These are phyloP conservation scores for Ryuthela nishihirai DNA, from an alignment of 2,888 invertebrate genomes.

Conservation along the genomic window DNA sequence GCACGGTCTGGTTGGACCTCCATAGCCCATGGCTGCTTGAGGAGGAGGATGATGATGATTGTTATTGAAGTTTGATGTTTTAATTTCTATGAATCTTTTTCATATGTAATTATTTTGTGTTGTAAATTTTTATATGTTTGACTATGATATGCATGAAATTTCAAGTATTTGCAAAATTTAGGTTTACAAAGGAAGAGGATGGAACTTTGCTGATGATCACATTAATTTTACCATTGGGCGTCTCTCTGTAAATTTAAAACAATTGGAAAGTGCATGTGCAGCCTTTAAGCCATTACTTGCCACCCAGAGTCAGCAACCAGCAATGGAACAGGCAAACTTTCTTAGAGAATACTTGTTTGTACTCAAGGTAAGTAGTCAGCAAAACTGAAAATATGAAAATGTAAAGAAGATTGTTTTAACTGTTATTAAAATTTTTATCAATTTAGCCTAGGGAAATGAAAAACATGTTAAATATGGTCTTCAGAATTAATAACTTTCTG, in stretches of 20 bases:
- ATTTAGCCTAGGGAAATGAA: too few species aligned
- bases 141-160: not conserved
- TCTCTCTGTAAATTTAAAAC: constrained; percentile 76
- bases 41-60: too few species aligned
- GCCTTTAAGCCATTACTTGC: constrained; percentile 69
- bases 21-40: too few species aligned
- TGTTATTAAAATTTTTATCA: not conserved
- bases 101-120: too few species aligned
- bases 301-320: constrained; percentile 27
- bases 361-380: constrained; percentile 62
- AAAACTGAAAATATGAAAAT: not conserved
- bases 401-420: not conserved
- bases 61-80: too few species aligned
- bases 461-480: too few species aligned
- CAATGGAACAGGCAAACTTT: constrained; percentile 56
- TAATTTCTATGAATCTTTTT: too few species aligned
- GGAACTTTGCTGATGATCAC: constrained; percentile 92
- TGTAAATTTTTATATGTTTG: too few species aligned
- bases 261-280: constrained; percentile 63
- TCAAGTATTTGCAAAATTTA: constrained; percentile 47
- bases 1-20: too few species aligned
- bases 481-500: too few species aligned
- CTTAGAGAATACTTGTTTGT: constrained; percentile 81
- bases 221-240: constrained; percentile 91
- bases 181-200: constrained; percentile 72